A percentile compares a stretch with the other conserved stretches of the same genome.
Conservation (phyloP, 1,140 invertebrate genomes). For the Macrotrachela quadricornifera region DNA sequence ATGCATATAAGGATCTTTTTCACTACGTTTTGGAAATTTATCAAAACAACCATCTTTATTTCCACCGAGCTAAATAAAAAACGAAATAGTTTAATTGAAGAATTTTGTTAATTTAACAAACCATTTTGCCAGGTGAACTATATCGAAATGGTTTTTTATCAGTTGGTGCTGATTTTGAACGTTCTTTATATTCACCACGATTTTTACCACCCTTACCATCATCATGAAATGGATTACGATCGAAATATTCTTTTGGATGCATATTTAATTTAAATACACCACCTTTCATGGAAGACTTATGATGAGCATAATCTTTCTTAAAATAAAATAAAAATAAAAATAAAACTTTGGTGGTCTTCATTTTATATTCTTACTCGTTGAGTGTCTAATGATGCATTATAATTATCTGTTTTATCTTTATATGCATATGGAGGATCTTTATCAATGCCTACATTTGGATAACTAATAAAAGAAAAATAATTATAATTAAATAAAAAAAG, state of each 20-base stretch:
- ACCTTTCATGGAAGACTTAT: constrained; percentile 20
- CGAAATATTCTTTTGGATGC: constrained; percentile 22
- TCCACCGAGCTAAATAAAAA: constrained; percentile 20
- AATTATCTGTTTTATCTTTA: constrained; percentile 13
- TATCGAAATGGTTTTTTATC: constrained; percentile 24
- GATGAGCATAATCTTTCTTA: constrained; percentile 16
- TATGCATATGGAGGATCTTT: neutral
- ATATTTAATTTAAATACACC: constrained; percentile 23
- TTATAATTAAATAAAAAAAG: too few relatives aligned
- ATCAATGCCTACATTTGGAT: too few relatives aligned
- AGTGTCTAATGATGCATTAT: too few relatives aligned
- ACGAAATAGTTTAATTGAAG: neutral
- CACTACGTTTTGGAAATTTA: constrained; percentile 17
- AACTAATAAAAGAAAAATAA: too few relatives aligned
- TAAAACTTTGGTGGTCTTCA: too few relatives aligned
- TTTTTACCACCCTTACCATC: constrained; percentile 15
- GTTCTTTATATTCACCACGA: constrained; percentile 12
- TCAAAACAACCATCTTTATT: constrained; percentile 27
- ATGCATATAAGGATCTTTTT: constrained; percentile 12
- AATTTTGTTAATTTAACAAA: constrained; percentile 7
- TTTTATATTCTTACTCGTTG: neutral
- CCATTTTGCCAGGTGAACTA: constrained; percentile 22
- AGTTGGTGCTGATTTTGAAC: neutral
- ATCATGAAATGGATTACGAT: constrained; percentile 19
- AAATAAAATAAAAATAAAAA: too few relatives aligned